Evolutionary conservation across 92 coral and sea anemone genomes (phyloP).

Genomic region (Siderastrea siderea): DNA sequence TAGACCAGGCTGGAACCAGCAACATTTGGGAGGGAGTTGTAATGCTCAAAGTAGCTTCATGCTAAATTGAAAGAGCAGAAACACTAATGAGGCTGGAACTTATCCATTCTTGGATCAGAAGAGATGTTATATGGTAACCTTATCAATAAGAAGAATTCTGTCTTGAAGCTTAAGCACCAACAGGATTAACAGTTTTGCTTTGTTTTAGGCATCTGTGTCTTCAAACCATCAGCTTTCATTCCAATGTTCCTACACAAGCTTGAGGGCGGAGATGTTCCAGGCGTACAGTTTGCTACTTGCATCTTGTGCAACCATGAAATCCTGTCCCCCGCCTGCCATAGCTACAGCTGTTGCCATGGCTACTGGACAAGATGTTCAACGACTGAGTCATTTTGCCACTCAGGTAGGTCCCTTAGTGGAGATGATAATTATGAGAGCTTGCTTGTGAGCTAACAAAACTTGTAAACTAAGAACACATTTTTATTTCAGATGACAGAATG

Average conservation of each 20-base stretch:
- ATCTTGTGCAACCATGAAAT: slow-evolving; percentile 95
- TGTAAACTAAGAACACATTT: not conserved
- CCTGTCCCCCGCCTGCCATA: slow-evolving; percentile 99
- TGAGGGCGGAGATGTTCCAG: slow-evolving; percentile 90
- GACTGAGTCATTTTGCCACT: slow-evolving; percentile 87
- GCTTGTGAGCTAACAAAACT: no score
- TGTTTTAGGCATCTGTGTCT: slow-evolving; percentile 91
- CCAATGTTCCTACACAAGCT: slow-evolving; percentile 81
- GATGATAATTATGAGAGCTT: not conserved
- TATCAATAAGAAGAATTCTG: no score
- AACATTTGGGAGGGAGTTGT: no score
- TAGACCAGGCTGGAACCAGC: no score
- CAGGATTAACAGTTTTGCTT: not conserved
- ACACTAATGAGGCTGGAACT: no score
- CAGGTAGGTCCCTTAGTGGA: slow-evolving; percentile 67
- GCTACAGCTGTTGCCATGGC: slow-evolving; percentile 99
- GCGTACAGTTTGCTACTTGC: slow-evolving; percentile 86
- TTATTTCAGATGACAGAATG: slow-evolving; percentile 85
- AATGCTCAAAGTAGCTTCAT: no score
- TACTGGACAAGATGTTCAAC: slow-evolving; percentile 95
- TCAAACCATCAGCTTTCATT: slow-evolving; percentile 82
- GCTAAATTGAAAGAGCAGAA: no score
- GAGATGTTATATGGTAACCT: no score
- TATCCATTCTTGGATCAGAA: no score
- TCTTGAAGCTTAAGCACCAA: no score